A percentile compares a stretch with the other conserved stretches of the same genome.
Evolutionary conservation across 2,113 vertebrate genomes (phyloP).

Genomic region (Alosa alosa): DNA sequence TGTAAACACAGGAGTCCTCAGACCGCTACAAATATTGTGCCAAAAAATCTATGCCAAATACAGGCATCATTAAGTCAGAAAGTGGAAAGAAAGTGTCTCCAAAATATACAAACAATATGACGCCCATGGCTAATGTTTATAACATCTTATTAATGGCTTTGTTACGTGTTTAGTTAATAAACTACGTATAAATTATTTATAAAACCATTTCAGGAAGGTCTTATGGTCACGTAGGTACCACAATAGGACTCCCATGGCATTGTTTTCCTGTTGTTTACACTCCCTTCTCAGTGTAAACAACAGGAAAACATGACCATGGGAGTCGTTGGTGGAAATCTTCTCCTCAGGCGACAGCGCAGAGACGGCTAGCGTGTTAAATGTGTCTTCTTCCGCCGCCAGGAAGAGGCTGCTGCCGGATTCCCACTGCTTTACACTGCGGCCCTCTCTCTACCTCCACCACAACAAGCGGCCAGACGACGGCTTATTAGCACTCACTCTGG

Average conservation of each 20-base stretch:
- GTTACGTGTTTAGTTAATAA: too few species aligned
- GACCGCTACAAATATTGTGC: not conserved
- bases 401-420: constrained; percentile 52
- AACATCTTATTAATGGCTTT: too few species aligned
- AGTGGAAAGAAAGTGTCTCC: not conserved
- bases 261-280: too few species aligned
- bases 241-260: too few species aligned
- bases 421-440: constrained; percentile 62
- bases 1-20: not conserved
- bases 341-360: not conserved
- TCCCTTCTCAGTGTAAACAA: not conserved
- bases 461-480: constrained; percentile 2
- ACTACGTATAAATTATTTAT: too few species aligned
- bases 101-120: not conserved
- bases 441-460: constrained; percentile 54
- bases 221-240: too few species aligned
- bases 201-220: too few species aligned
- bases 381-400: constrained; percentile 50
- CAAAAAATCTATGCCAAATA: not conserved
- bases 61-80: not conserved
- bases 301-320: constrained; percentile 30
- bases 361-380: constrained; percentile 52
- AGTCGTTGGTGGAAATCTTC: not conserved
- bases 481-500: not conserved
- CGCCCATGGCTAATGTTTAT: too few species aligned